Base-by-base conservation (phyloP, 2,888 invertebrate genomes). In the Noctua fimbriata region DNA sequence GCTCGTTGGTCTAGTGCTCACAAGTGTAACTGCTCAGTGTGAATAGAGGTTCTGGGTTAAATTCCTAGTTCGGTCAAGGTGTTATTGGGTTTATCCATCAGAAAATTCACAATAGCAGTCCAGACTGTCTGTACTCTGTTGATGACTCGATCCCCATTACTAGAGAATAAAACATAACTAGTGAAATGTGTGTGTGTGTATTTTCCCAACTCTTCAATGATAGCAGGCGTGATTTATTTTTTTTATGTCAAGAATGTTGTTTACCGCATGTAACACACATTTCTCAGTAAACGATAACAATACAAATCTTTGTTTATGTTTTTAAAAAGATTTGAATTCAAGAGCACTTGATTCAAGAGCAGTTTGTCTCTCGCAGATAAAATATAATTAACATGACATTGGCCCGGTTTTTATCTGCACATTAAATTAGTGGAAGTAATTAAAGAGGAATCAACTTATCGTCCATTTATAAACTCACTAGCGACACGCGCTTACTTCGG, bases 341-440 rank as follows among this genome's bases (percentile, higher is more conserved):
- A 69, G 10, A 60, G 5, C 66, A 28, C 2, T 69, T 55, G 28
- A 80, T 69, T 55, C 52, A 14, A 52, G n/a, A 36, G 16, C 49
- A 66, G 16, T 74, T n/a, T 49, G 69, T 70, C 16, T 36, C 36
- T 67, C 24, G 24, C 32, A 70, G 55, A 66, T 60, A 32, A 76
- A 67, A 47, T 21, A 41, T 16, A 49, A 63, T 69, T 36, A 72
- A 72, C 72, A 69, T 72, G 63, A 63, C 81, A 72, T 69, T 76
- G 76, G 6, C 67, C 71, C 47, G 55, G 14, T 76, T 69, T 58
- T 67, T 81, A 71, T 67, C n/a, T 63, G 4, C 32, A 4, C n/a
- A 49, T 41, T 44, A 28, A 81, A 28, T 74, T n/a, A 81, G 18
- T 36, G 18, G 44, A 28, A 69, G 2, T 28, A 60, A 12, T 32